Percentiles rank a stretch among this genome's conserved stretches.
phyloP scores from a whole-genome alignment of 2,113 vertebrate species.

The Eonycteris spelaea region DNA sequence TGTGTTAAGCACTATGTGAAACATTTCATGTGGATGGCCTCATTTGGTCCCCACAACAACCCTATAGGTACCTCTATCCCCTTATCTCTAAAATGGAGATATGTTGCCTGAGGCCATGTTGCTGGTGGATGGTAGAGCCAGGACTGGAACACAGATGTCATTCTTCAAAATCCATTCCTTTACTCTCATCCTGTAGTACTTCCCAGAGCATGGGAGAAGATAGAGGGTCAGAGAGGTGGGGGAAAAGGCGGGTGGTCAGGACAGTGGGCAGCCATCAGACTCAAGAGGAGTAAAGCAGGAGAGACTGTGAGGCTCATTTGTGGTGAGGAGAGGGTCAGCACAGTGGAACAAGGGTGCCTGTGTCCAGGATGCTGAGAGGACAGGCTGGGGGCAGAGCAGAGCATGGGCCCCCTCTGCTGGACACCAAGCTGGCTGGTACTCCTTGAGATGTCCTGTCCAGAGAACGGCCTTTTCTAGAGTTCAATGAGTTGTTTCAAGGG shows the following conservation, averaged over 20 bases:
- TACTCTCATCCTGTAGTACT: not conserved
- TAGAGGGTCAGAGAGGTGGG: not conserved
- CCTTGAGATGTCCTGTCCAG: not conserved
- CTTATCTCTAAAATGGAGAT: not conserved
- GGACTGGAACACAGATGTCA: not conserved
- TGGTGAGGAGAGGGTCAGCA: not conserved
- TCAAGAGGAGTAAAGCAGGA: not conserved
- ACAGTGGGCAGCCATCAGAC: not conserved
- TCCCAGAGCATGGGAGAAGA: not conserved
- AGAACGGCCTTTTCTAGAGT: not conserved
- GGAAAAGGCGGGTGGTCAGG: not conserved
- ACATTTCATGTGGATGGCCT: fast-evolving
- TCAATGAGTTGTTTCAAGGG: not conserved
- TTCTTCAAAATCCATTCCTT: not conserved
- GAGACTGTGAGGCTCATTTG: not conserved
- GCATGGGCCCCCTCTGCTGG: constrained; percentile 57
- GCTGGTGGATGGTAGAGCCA: not conserved
- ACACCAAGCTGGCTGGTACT: not conserved
- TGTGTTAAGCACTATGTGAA: not conserved
- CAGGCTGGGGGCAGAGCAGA: not conserved
- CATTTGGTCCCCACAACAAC: not conserved
- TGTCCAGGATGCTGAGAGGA: not conserved
- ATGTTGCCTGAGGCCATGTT: not conserved
- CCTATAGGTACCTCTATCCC: not conserved
- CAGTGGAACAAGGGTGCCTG: not conserved